phyloP scores from a whole-genome alignment of 1,140 invertebrate genomes.

The Pseudomyrmex dendroicus region DNA sequence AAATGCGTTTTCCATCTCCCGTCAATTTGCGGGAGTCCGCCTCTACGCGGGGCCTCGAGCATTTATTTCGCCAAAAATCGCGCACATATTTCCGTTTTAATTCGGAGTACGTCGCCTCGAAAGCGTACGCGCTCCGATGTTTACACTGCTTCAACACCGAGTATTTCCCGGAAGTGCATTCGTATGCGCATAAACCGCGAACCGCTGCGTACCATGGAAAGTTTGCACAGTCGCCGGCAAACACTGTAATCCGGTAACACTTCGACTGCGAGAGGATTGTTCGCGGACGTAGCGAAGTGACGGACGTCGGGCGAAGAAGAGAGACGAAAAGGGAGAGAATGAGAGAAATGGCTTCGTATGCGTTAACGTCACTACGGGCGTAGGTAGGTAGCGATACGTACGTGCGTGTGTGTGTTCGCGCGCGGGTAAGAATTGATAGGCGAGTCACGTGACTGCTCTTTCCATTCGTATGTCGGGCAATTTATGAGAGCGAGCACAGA shows the following conservation, averaged over 20 bases:
- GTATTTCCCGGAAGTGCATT: slow-evolving; percentile 1
- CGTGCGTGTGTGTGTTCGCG: too few relatives aligned
- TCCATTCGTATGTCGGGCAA: slow-evolving; percentile 60
- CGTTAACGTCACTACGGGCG: slow-evolving; percentile 20
- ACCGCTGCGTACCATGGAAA: slow-evolving; percentile 13
- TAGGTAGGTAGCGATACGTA: not conserved
- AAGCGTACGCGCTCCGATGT: not conserved
- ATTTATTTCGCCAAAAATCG: slow-evolving; percentile 53
- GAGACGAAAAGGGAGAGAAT: slow-evolving; percentile 30
- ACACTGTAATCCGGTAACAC: slow-evolving; percentile 78
- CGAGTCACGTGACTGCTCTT: slow-evolving; percentile 56
- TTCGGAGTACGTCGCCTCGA: slow-evolving; percentile 6
- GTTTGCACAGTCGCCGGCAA: slow-evolving; percentile 75
- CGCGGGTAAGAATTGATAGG: slow-evolving; percentile 40
- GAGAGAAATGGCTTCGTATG: slow-evolving; percentile 25
- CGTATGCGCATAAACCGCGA: not conserved
- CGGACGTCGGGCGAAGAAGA: slow-evolving; percentile 16
- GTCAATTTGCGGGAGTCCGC: slow-evolving; percentile 27
- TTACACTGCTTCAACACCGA: slow-evolving; percentile 10
- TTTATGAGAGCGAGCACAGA: slow-evolving; percentile 32
- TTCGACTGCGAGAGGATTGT: slow-evolving; percentile 71
- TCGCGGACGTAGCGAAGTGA: slow-evolving; percentile 34
- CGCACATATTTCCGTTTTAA: slow-evolving; percentile 63
- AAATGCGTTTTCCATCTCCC: not conserved
- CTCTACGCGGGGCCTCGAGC: slow-evolving; percentile 15